These are phyloP conservation scores for Taeniopygia guttata DNA, from an alignment of 2,797 vertebrate genomes.

Conservation along the genomic window DNA sequence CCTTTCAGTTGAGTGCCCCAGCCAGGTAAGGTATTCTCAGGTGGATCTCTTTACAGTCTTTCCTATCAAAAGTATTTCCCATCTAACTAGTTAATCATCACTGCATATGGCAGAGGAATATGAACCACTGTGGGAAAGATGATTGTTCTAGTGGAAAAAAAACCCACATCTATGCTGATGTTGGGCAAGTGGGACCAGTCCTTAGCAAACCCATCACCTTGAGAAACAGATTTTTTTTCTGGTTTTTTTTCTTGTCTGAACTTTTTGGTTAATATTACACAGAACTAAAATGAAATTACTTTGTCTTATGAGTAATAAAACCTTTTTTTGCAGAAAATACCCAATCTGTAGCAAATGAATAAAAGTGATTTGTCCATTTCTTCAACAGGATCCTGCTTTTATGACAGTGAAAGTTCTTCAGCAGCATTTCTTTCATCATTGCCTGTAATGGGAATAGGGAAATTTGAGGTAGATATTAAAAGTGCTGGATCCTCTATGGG, in stretches of 20 bases:
- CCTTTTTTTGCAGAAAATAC: not conserved
- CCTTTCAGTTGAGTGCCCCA: not conserved
- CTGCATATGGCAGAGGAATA: not conserved
- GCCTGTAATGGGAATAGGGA: not conserved
- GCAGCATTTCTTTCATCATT: not conserved
- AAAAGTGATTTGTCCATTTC: not conserved
- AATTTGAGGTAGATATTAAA: not conserved
- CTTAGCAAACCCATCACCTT: not conserved
- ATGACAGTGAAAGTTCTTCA: not conserved
- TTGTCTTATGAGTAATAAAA: not conserved
- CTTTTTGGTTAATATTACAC: not conserved
- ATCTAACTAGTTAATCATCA: not conserved
- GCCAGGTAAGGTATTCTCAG: not conserved
- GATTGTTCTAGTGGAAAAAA: not conserved
- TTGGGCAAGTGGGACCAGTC: not conserved
- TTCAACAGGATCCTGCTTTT: not conserved
- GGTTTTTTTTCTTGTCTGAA: not conserved
- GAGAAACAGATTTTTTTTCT: not conserved
- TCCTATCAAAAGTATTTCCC: not conserved
- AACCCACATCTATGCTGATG: fast-evolving
- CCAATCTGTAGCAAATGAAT: not conserved
- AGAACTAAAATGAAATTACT: not conserved
- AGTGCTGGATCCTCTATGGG: not conserved
- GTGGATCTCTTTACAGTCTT: not conserved
- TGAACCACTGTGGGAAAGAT: not conserved